Evolutionary conservation across 1,140 invertebrate genomes (phyloP), one percentile per base, ranked within the genome.

Genomic region (Saxidomus purpurata): DNA sequence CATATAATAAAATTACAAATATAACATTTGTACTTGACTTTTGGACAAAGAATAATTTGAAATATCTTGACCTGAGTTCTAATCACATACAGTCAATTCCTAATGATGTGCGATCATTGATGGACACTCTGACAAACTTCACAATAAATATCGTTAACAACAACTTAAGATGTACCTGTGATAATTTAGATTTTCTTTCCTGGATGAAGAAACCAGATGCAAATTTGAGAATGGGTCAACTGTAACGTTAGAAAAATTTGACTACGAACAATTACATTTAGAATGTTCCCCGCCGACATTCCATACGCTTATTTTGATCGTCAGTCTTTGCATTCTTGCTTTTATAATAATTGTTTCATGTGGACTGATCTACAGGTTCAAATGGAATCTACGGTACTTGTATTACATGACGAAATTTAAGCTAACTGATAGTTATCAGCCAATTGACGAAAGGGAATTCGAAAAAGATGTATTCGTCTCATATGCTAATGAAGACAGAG

Each of bases 381-480:
- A 63, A n/a, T 89, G 87, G 88, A 76, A 84, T 22, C 28, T 89
- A 11, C 88, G 88, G 19, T 89, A 89, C 49, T 63, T 89, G 2
- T 89, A 84, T 61, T 81, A 88, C 40, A 69, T 77, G 69, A 77
- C 69, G 1, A 76, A 76, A 63, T 77, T 77, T 43, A 28, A 77
- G 22, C n/a, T 43, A 61, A 67, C 43, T 25, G 1, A 28, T 15
- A 49, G 61, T 1, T 34, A 79, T n/a, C 40, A 6, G 25, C 22
- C 49, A 8, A 6, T 55, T 9, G 28, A 80, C 22, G 71, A 47
- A 13, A 17, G 25, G 55, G 52, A 80, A 19, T 91, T 90, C 49
- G 43, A 77, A 22, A 89, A 84, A 43, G 89, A 93, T 61, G 91
- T 87, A 8, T 93, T 93, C 52, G 87, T 93, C 13, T 93, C 92